A percentile compares a stretch with the other conserved stretches of the same genome.
These are phyloP conservation scores for Cottus gobio DNA, from an alignment of 2,113 vertebrate species.

Conservation along the genomic window DNA sequence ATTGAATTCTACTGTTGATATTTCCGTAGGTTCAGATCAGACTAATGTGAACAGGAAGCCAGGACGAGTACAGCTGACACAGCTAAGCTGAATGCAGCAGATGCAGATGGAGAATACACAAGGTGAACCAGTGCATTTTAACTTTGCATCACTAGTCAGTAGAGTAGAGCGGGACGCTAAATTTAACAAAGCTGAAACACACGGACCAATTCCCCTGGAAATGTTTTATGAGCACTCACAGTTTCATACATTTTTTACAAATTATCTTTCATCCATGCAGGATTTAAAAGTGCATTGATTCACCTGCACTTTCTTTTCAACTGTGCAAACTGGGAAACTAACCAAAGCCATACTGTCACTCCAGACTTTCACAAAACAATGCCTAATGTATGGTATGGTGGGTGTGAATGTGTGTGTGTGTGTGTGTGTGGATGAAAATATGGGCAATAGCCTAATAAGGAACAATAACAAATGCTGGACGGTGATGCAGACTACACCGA, in stretches of 20 bases:
- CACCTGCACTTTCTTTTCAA: conserved; percentile 34
- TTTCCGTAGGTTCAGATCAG: conserved; percentile 53
- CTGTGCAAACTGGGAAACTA: conserved; percentile 41
- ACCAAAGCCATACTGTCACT: conserved; percentile 38
- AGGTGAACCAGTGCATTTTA: conserved; percentile 35
- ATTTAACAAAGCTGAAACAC: conserved; percentile 46
- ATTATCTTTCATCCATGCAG: conserved; percentile 48
- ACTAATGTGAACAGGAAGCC: conserved; percentile 16
- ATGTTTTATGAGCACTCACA: conserved; percentile 40
- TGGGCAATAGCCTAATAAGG: conserved; percentile 60
- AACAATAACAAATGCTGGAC: conserved; percentile 70
- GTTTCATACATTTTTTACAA: conserved; percentile 43
- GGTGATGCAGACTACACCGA: conserved; percentile 53
- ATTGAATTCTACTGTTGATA: conserved; percentile 38
- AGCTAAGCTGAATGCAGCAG: conserved; percentile 34
- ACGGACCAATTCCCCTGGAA: conserved; percentile 48
- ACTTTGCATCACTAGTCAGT: conserved; percentile 22
- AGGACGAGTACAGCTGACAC: conserved; percentile 35
- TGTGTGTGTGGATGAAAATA: conserved; percentile 42
- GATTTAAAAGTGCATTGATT: conserved; percentile 58
- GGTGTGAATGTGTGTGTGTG: neutral
- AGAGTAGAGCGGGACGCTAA: conserved; percentile 15
- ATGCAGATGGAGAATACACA: conserved; percentile 38
- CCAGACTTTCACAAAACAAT: conserved; percentile 48
- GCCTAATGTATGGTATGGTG: conserved; percentile 12